These are phyloP conservation scores for Aphelinus certus DNA, from an alignment of 1,140 invertebrate genomes.

Conservation along the genomic window DNA sequence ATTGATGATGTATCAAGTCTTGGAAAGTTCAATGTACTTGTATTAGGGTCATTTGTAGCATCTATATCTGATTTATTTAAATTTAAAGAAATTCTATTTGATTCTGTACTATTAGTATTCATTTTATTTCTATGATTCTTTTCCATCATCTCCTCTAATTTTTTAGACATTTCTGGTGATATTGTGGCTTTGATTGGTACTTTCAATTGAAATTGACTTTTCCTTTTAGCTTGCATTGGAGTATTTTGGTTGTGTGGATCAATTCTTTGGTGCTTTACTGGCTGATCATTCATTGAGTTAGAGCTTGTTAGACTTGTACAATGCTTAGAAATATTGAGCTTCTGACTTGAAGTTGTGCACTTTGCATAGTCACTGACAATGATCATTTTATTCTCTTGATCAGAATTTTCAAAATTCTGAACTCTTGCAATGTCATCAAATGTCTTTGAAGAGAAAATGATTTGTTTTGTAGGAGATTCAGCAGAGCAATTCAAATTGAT, in stretches of 20 bases:
- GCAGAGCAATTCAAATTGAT: background rate
- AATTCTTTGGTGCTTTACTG: background rate
- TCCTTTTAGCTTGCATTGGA: slow-evolving; percentile 34
- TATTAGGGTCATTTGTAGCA: background rate
- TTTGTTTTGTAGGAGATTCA: background rate
- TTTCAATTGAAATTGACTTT: slow-evolving; percentile 52
- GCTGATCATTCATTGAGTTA: background rate
- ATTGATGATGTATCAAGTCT: background rate
- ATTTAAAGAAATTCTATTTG: background rate
- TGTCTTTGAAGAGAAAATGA: background rate
- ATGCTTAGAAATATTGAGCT: background rate
- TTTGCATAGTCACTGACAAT: background rate
- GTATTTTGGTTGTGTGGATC: background rate
- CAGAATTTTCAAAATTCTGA: background rate
- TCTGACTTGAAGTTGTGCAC: background rate
- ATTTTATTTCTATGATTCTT: slow-evolving; percentile 42
- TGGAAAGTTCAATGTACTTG: background rate
- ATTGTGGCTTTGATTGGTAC: slow-evolving; percentile 54
- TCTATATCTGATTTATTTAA: too few species aligned
- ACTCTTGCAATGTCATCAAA: background rate
- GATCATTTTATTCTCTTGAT: background rate
- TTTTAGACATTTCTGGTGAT: slow-evolving; percentile 45
- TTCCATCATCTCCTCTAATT: slow-evolving; percentile 50
- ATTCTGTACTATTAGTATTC: background rate
- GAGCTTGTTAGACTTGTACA: background rate